Conservation (phyloP, 2,797 vertebrate genomes). For the Sebastes hubbsi region DNA sequence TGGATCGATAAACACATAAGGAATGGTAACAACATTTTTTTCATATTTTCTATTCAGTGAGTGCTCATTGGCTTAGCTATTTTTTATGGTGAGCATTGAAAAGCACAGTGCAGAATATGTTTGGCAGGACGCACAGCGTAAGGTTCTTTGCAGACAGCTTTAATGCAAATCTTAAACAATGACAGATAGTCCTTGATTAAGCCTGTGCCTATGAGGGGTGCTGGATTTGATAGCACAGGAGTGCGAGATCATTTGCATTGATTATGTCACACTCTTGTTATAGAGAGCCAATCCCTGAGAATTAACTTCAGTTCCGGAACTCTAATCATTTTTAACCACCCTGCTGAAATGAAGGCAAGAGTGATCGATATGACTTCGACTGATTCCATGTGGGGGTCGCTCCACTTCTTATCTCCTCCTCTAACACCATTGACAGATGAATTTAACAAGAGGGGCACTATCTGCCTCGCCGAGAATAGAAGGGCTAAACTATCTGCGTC, state of each 20-base stretch:
- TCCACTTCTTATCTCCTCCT: constrained; percentile 64
- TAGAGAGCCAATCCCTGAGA: constrained; percentile 62
- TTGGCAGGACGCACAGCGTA: background rate
- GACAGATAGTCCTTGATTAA: constrained; percentile 63
- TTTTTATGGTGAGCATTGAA: background rate
- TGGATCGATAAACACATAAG: too few species aligned
- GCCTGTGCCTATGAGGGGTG: constrained; percentile 23
- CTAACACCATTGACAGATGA: constrained; percentile 66
- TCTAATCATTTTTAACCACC: constrained; percentile 73
- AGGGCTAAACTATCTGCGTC: constrained; percentile 42
- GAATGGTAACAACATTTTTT: too few species aligned
- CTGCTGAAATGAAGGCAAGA: constrained; percentile 63
- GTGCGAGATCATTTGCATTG: constrained; percentile 71
- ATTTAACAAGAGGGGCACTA: constrained; percentile 65
- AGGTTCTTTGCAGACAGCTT: background rate
- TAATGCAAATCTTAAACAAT: constrained; percentile 51
- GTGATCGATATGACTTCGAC: constrained; percentile 72
- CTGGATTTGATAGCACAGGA: constrained; percentile 41
- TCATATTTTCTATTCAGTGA: background rate
- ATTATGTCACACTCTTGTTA: constrained; percentile 72
- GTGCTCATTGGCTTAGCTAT: background rate
- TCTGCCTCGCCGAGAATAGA: constrained; percentile 57
- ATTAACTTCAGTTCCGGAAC: constrained; percentile 72
- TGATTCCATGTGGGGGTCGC: constrained; percentile 46
- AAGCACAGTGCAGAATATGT: background rate